Percentiles rank a stretch among this genome's conserved stretches.
These are phyloP conservation scores for Drosophila buzzatii DNA, from an alignment of 2,888 invertebrate species.

Conservation along the genomic window DNA sequence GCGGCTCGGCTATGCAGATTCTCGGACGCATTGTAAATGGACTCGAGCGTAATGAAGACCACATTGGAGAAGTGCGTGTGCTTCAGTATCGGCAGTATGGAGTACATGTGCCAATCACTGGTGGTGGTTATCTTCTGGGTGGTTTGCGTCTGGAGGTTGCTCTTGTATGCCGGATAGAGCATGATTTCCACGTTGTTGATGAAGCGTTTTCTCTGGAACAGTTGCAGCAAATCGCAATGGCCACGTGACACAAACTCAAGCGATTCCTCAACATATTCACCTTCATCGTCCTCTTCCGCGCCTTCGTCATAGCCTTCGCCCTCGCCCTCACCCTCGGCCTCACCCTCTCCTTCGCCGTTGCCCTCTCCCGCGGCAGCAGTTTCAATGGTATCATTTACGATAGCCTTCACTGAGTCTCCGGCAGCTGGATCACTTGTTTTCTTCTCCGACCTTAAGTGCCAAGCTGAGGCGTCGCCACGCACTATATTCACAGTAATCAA, in stretches of 20 bases:
- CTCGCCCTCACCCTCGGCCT: background rate
- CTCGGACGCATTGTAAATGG: constrained; percentile 69
- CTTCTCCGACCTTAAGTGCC: background rate
- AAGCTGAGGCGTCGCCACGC: constrained; percentile 1
- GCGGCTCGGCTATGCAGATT: constrained; percentile 36
- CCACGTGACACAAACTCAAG: constrained; percentile 64
- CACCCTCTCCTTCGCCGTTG: background rate
- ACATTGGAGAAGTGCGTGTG: constrained; percentile 65
- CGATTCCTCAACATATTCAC: constrained; percentile 36
- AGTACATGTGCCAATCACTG: constrained; percentile 77
- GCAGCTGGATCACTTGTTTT: background rate
- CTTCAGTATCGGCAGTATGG: constrained; percentile 76
- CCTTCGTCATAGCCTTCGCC: background rate
- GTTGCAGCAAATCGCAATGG: constrained; percentile 64
- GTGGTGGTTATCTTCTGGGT: constrained; percentile 45
- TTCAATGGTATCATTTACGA: background rate
- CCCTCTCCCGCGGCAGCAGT: background rate
- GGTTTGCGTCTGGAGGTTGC: constrained; percentile 3
- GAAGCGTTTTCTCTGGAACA: constrained; percentile 64
- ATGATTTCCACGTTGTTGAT: constrained; percentile 49
- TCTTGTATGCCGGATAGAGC: constrained; percentile 56
- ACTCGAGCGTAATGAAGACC: constrained; percentile 71
- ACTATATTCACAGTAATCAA: constrained; percentile 1
- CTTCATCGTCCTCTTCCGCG: constrained; percentile 13
- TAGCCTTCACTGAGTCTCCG: background rate